Conservation (phyloP, 2,113 vertebrate genomes). For the Parotia lawesii region DNA sequence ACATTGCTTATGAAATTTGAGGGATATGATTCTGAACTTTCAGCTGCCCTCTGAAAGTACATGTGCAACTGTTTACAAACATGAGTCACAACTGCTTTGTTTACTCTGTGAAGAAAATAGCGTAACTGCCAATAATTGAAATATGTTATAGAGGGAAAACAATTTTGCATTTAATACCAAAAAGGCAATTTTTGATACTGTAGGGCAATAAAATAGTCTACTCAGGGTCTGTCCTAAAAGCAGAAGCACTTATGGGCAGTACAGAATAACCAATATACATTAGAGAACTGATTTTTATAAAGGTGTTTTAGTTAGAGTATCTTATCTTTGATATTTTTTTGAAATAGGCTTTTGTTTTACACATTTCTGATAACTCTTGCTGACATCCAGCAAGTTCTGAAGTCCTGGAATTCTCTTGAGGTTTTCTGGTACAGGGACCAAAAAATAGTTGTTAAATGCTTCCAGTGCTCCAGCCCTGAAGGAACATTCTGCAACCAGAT, state of each 20-base stretch:
- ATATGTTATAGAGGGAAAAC: neutral
- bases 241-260: neutral
- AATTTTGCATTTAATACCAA: neutral
- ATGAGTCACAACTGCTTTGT: neutral
- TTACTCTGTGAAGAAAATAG: neutral
- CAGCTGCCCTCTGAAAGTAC: neutral
- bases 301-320: neutral
- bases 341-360: neutral
- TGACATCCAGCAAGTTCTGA: conserved; percentile 17
- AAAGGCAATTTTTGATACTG: neutral
- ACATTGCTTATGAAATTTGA: neutral
- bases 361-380: conserved; percentile 18
- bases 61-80: neutral
- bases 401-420: conserved; percentile 38
- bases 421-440: conserved; percentile 10
- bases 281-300: neutral
- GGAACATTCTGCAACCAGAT: conserved; percentile 72
- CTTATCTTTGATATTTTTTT: neutral
- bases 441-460: conserved; percentile 33
- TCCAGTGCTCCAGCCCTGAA: conserved; percentile 41
- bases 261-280: neutral
- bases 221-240: neutral
- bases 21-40: neutral
- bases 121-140: neutral
- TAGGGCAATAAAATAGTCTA: neutral